Percentiles rank a stretch among this genome's conserved stretches.
Evolutionary conservation across 2,888 invertebrate genomes (phyloP).

Genomic region (Lypha dubia): DNA sequence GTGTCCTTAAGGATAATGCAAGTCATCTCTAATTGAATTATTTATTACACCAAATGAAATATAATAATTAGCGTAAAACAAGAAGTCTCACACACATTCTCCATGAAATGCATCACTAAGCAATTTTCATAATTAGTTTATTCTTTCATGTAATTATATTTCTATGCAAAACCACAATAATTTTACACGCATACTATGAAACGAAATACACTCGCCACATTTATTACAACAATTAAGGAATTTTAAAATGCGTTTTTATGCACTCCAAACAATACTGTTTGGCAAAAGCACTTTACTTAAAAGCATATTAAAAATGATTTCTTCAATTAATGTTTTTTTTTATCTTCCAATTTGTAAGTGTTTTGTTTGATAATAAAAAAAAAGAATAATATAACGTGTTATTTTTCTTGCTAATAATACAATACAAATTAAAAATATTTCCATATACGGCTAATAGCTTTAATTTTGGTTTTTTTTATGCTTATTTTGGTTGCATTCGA

Average conservation of each 20-base stretch:
- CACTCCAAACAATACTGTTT: slow-evolving; percentile 34
- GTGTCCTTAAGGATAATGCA: too few species aligned
- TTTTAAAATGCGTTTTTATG: slow-evolving; percentile 66
- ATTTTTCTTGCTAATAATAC: slow-evolving; percentile 57
- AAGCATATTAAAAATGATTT: slow-evolving; percentile 54
- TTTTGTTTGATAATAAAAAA: slow-evolving; percentile 22
- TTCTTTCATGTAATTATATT: slow-evolving; percentile 18
- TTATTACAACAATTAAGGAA: slow-evolving; percentile 73
- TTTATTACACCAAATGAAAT: too few species aligned
- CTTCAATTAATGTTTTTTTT: slow-evolving; percentile 1
- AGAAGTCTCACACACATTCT: too few species aligned
- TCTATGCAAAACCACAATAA: slow-evolving; percentile 25
- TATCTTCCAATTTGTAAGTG: slow-evolving; percentile 51
- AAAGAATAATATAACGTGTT: slow-evolving; percentile 23
- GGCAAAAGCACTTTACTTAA: slow-evolving; percentile 66
- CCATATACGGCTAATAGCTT: slow-evolving; percentile 44
- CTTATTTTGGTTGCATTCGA: neutral
- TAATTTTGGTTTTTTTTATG: too few species aligned
- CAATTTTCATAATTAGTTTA: slow-evolving; percentile 31
- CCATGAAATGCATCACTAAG: too few species aligned
- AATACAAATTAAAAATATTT: slow-evolving; percentile 67
- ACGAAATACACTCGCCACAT: slow-evolving; percentile 41
- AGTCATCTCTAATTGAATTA: too few species aligned
- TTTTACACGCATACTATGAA: slow-evolving; percentile 4
- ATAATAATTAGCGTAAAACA: too few species aligned